Evolutionary conservation across 2,797 vertebrate species (phyloP).

Genomic region (Ciconia nigra): DNA sequence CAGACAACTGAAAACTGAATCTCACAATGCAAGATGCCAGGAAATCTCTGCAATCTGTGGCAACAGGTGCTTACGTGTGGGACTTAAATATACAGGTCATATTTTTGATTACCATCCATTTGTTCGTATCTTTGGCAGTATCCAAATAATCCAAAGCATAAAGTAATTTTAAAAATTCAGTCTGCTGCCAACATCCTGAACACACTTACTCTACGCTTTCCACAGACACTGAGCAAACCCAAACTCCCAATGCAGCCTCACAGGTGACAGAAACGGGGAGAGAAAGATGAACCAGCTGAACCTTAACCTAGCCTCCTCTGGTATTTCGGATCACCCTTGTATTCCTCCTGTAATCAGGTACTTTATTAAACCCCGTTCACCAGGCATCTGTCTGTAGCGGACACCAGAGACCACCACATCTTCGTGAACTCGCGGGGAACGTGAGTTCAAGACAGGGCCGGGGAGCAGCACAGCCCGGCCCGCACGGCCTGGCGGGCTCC

Average conservation of each 20-base stretch:
- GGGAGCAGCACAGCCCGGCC: neutral
- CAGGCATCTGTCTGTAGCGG: neutral
- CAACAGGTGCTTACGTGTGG: neutral
- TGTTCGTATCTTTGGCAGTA: neutral
- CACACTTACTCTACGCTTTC: rapidly evolving
- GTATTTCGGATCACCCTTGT: rapidly evolving
- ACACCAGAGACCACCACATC: too few relatives aligned
- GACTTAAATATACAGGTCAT: neutral
- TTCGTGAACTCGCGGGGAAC: rapidly evolving
- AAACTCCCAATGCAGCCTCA: rapidly evolving
- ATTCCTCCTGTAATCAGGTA: rapidly evolving
- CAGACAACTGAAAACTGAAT: neutral
- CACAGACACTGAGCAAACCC: neutral
- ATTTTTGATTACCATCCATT: neutral
- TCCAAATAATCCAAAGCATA: neutral
- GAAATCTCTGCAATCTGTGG: neutral
- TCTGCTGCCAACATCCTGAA: neutral
- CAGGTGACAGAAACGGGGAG: neutral
- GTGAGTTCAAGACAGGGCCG: neutral
- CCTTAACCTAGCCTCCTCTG: too few relatives aligned
- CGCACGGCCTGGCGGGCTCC: neutral
- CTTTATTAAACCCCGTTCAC: too few relatives aligned
- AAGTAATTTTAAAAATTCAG: rapidly evolving
- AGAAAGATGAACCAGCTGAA: neutral
- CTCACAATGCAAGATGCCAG: neutral